Base-by-base conservation (phyloP, 2,888 invertebrate genomes). In the Melanostoma mellinum region DNA sequence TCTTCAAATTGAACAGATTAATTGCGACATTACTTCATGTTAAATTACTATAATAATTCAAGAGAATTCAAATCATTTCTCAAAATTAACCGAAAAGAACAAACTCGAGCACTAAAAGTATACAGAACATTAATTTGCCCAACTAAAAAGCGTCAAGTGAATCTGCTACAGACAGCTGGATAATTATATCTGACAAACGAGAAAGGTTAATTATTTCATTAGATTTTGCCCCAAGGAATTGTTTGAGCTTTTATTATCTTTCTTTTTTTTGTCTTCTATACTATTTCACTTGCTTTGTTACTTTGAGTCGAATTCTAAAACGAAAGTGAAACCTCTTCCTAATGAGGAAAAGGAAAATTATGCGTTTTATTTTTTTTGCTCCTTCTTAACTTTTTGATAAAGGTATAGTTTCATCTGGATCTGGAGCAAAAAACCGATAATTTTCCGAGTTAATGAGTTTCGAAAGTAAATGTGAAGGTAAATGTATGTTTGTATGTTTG, bases 1-100 rank as follows among this genome's bases (percentile, higher is more conserved):
- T 20, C 20, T 20, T 20, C 20, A 20, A 20, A 20, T 20, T 20
- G 20, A 74, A 67, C 73, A 89, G 90, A 89, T 90, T 89, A 89
- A 89, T 89, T 88, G 87, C 87, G 86, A 87, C 89, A 90, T 89
- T 90, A 89, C 89, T 89, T 90, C 88, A 84, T 89, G 88, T 88
- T 89, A 88, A 89, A 90, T 90, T 89, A 89, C 88, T 87, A 86
- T 87, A 88, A 90, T 90, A 88, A 88, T 88, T 90, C 90, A 89
- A 88, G 87, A 87, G 87, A 88, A 90, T 90, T 89, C 88, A 89
- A 89, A 87, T 87, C 87, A 89, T 90, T 90, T 89, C 88, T 90
- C 89, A 90, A 90, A 89, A 90, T 90, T 90, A 90, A 90, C 89
- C 89, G 55, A 71, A 84, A 74, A 71, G 74, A 79, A 65, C 58